phyloP scores from a whole-genome alignment of 2,888 invertebrate species.

The Therioaphis trifolii region DNA sequence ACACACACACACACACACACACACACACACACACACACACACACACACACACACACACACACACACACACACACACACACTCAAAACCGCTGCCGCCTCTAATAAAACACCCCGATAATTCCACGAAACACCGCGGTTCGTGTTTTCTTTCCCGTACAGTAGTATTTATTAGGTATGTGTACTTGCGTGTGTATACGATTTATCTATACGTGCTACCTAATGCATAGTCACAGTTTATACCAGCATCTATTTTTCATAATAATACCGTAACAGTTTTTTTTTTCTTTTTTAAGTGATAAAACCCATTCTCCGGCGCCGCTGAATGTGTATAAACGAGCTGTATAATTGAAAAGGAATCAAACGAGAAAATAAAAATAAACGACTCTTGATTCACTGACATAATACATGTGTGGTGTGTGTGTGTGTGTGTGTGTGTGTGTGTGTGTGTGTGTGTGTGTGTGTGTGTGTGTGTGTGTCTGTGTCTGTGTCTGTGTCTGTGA shows the following conservation, averaged over 20 bases:
- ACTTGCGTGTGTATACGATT: too few species aligned
- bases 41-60: too few species aligned
- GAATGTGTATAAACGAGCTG: not conserved
- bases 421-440: not conserved
- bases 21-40: too few species aligned
- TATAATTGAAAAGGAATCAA: constrained; percentile 49
- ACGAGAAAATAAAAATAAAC: constrained; percentile 9
- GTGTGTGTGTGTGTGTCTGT: too few species aligned
- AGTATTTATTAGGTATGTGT: too few species aligned
- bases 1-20: not conserved
- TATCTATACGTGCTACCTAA: not conserved
- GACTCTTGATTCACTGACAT: not conserved
- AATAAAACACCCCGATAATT: not conserved
- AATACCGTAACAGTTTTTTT: not conserved
- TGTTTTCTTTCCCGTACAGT: not conserved
- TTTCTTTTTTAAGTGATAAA: constrained; percentile 43
- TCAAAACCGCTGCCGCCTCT: too few species aligned
- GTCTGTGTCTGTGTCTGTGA: too few species aligned
- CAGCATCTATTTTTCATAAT: not conserved
- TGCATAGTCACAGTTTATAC: not conserved
- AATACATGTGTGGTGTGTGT: too few species aligned
- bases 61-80: too few species aligned
- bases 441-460: not conserved
- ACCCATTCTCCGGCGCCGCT: constrained; percentile 34
- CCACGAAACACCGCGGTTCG: not conserved